Conservation (phyloP, 1,140 invertebrate genomes). For the Ceratosolen solmsi region DNA sequence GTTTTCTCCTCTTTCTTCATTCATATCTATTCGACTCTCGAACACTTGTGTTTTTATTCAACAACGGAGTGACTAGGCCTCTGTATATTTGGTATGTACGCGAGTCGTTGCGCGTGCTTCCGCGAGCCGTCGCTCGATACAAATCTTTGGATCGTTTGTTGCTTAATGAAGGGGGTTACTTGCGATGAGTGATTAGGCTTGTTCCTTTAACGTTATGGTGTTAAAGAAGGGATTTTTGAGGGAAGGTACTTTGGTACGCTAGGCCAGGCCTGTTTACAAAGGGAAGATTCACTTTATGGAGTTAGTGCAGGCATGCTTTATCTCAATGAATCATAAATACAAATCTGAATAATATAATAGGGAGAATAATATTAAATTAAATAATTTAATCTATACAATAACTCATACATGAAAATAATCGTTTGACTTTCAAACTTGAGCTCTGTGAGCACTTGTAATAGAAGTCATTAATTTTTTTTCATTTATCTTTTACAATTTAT, state of each 20-base stretch:
- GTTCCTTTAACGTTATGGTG: not conserved
- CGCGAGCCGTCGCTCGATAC: slow-evolving; percentile 55
- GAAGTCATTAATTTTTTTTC: not conserved
- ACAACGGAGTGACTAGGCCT: slow-evolving; percentile 66
- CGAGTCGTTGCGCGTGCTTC: slow-evolving; percentile 52
- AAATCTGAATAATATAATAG: slow-evolving; percentile 57
- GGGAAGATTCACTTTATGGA: slow-evolving; percentile 57
- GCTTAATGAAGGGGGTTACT: not conserved
- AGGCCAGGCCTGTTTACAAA: slow-evolving; percentile 68
- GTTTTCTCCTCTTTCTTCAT: slow-evolving; percentile 22
- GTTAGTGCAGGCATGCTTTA: slow-evolving; percentile 69
- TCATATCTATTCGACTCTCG: slow-evolving; percentile 38
- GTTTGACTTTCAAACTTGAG: slow-evolving; percentile 34
- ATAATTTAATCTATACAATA: slow-evolving; percentile 63
- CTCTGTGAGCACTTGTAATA: slow-evolving; percentile 46
- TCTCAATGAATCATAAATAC: slow-evolving; percentile 64
- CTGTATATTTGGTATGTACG: slow-evolving; percentile 62
- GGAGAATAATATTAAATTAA: slow-evolving; percentile 56
- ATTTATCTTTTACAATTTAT: slow-evolving; percentile 27
- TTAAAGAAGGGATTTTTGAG: slow-evolving; percentile 43
- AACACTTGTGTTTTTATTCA: slow-evolving; percentile 37
- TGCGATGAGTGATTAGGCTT: not conserved
- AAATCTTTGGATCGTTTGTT: slow-evolving; percentile 67
- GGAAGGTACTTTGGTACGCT: slow-evolving; percentile 72
- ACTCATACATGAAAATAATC: slow-evolving; percentile 45